Evolutionary conservation across 1,140 invertebrate genomes (phyloP).

Genomic region (Dolichoris vasculosae): DNA sequence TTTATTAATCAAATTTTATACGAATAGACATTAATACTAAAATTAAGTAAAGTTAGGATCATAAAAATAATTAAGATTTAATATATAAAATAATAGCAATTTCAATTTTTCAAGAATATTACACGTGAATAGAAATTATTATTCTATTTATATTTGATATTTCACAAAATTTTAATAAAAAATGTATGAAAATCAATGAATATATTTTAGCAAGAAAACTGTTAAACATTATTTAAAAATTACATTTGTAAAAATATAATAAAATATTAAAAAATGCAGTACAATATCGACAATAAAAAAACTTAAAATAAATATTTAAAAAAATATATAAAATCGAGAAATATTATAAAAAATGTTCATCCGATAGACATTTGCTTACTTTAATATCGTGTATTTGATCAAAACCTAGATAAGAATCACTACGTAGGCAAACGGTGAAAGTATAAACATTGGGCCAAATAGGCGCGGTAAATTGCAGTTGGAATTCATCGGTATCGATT

Average conservation of each 20-base stretch:
- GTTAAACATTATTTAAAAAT: no score
- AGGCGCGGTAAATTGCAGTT: constrained; percentile 95
- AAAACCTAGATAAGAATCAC: constrained; percentile 95
- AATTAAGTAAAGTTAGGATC: no score
- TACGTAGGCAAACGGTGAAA: constrained; percentile 92
- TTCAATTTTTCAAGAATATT: neutral
- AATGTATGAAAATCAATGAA: no score
- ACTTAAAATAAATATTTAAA: neutral
- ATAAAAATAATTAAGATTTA: no score
- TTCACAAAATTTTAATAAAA: neutral
- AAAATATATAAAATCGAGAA: neutral
- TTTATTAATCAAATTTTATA: no score
- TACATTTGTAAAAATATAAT: no score
- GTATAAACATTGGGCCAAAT: constrained; percentile 93
- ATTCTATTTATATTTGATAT: no score
- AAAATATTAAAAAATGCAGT: neutral
- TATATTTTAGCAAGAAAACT: no score
- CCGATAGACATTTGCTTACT: constrained; percentile 65
- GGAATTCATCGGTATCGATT: constrained; percentile 87
- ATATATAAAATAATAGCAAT: constrained; percentile 20
- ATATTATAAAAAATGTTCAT: neutral
- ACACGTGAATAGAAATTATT: no score
- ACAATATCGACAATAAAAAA: neutral
- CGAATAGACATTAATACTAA: no score
- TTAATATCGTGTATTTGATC: constrained; percentile 94